phyloP scores from a whole-genome alignment of 1,140 invertebrate species.

The Sinonovacula constricta region DNA sequence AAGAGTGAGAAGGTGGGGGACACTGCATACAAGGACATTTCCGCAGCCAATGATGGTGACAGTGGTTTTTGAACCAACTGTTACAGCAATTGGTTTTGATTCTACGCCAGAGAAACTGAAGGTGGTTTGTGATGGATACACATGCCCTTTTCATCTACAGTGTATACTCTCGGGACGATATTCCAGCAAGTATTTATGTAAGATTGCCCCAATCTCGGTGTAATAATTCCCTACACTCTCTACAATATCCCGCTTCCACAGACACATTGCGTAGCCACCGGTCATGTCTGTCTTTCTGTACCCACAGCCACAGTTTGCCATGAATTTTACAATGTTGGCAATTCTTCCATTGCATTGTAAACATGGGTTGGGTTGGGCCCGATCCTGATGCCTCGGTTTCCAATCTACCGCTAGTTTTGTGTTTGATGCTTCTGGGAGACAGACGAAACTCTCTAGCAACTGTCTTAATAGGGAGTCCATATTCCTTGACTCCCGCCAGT shows the following conservation, averaged over 20 bases:
- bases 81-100: conserved; percentile 64
- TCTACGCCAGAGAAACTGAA: background rate
- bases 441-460: conserved; percentile 16
- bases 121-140: conserved; percentile 72
- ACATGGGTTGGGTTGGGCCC: background rate
- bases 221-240: conserved; percentile 22
- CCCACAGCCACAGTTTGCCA: too few relatives aligned
- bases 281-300: too few relatives aligned
- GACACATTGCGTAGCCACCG: background rate
- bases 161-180: conserved; percentile 65
- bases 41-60: conserved; percentile 77
- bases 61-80: conserved; percentile 75
- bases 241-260: conserved; percentile 4
- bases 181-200: conserved; percentile 52
- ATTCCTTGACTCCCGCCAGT: background rate
- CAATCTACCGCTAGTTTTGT: conserved; percentile 16
- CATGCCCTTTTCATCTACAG: too few relatives aligned
- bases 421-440: conserved; percentile 3
- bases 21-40: conserved; percentile 71
- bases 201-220: conserved; percentile 5
- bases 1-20: conserved; percentile 78
- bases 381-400: conserved; percentile 8
- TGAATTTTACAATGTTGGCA: conserved; percentile 11
- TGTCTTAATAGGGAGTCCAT: conserved; percentile 3
- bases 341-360: conserved; percentile 7